Conservation (phyloP, 2,113 vertebrate species). For the Peromyscus leucopus region DNA sequence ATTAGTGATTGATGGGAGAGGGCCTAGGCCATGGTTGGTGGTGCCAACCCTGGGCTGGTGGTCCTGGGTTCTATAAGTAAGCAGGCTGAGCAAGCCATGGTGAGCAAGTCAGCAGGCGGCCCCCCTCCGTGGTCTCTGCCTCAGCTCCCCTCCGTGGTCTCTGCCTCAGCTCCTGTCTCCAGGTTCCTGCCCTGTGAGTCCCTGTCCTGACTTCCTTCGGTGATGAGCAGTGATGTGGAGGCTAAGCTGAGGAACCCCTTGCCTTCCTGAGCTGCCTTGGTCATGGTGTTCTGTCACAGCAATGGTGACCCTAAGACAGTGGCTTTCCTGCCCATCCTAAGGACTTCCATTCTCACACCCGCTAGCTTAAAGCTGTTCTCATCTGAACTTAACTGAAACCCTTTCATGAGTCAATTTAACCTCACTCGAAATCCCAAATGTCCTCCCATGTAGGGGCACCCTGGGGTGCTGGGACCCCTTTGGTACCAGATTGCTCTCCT, state of each 20-base stretch:
- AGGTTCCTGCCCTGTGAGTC: background rate
- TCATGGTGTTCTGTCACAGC: background rate
- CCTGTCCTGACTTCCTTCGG: background rate
- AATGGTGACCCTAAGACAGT: background rate
- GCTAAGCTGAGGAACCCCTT: background rate
- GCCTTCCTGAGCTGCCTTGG: background rate
- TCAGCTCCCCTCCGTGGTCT: background rate
- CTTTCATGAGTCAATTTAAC: background rate
- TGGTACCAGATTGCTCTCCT: background rate
- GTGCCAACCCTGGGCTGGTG: background rate
- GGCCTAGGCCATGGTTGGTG: background rate
- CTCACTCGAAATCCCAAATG: background rate
- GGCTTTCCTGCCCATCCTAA: background rate
- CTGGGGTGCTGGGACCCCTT: background rate
- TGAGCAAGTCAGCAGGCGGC: background rate
- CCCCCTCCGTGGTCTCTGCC: background rate
- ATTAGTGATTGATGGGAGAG: background rate
- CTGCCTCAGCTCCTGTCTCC: background rate
- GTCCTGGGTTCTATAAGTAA: background rate
- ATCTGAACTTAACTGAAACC: background rate
- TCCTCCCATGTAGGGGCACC: background rate
- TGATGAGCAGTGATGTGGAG: background rate
- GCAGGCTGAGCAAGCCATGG: too few species aligned
- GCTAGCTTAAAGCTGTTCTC: background rate
- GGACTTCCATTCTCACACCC: background rate